Percentiles rank a stretch among this genome's conserved stretches.
Conservation (phyloP, 53 echinoderm and acorn worm genomes). For the Echinometra lucunter region DNA sequence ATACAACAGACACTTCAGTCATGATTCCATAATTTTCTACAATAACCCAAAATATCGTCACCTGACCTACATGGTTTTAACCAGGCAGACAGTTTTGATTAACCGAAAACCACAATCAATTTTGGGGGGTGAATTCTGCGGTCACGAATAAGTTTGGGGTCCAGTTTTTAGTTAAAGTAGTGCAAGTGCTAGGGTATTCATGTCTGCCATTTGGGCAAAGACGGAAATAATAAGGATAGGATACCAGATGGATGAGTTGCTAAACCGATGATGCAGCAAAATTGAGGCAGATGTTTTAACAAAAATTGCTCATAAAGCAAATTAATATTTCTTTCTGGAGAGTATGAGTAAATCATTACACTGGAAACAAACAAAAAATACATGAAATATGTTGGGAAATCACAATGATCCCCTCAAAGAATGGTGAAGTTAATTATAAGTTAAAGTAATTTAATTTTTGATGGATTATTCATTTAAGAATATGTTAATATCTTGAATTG, state of each 20-base stretch:
- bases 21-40: conserved; percentile 30
- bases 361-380: too few relatives aligned
- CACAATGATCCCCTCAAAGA: too few relatives aligned
- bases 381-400: too few relatives aligned
- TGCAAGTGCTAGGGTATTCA: neutral
- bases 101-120: conserved; percentile 52
- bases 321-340: neutral
- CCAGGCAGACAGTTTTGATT: conserved; percentile 52
- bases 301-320: neutral
- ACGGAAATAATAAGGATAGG: conserved; percentile 44
- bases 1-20: neutral
- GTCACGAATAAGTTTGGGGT: conserved; percentile 12
- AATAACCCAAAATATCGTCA: conserved; percentile 44
- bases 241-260: conserved; percentile 19
- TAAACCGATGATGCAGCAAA: conserved; percentile 33
- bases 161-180: neutral
- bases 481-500: too few relatives aligned
- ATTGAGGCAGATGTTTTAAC: conserved; percentile 51
- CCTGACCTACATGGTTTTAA: conserved; percentile 52
- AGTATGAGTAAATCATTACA: neutral
- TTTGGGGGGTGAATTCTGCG: conserved; percentile 18
- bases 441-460: too few relatives aligned
- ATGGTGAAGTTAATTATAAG: too few relatives aligned
- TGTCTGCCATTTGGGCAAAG: neutral
- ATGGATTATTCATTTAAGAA: too few relatives aligned